Percentiles rank a stretch among this genome's conserved stretches.
Conservation (phyloP, 92 coral and sea anemone species). For the Epizoanthus fatuus region DNA sequence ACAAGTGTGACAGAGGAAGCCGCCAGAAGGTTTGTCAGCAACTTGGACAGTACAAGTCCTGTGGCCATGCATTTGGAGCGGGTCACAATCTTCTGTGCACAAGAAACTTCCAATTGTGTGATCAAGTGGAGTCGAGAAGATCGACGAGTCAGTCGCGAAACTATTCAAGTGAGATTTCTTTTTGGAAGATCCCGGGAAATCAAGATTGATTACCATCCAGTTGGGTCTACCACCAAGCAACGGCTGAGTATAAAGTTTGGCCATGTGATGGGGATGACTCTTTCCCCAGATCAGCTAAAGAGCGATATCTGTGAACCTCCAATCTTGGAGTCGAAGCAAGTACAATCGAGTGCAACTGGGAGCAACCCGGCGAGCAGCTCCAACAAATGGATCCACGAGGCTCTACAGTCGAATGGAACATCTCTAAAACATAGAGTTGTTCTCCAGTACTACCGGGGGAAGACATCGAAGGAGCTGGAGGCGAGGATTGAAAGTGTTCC, state of each 20-base stretch:
- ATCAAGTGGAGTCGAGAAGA: too few species aligned
- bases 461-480: background rate
- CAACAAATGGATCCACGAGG: too few species aligned
- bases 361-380: too few species aligned
- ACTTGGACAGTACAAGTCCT: background rate
- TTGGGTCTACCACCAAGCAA: background rate
- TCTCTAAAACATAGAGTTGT: too few species aligned
- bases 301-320: too few species aligned
- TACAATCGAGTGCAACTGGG: too few species aligned
- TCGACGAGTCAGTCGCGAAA: background rate
- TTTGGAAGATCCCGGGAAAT: background rate
- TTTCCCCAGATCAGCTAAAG: too few species aligned
- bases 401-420: too few species aligned
- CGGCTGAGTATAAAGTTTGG: background rate
- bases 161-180: background rate
- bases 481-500: background rate
- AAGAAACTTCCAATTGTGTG: too few species aligned
- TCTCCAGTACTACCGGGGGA: background rate
- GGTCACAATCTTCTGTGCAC: background rate
- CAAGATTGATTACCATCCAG: background rate
- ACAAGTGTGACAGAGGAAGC: background rate
- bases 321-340: too few species aligned
- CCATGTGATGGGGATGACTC: background rate
- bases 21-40: background rate
- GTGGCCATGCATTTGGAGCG: background rate